phyloP scores from a whole-genome alignment of 2,888 invertebrate species.

The Hyposoter didymator region DNA sequence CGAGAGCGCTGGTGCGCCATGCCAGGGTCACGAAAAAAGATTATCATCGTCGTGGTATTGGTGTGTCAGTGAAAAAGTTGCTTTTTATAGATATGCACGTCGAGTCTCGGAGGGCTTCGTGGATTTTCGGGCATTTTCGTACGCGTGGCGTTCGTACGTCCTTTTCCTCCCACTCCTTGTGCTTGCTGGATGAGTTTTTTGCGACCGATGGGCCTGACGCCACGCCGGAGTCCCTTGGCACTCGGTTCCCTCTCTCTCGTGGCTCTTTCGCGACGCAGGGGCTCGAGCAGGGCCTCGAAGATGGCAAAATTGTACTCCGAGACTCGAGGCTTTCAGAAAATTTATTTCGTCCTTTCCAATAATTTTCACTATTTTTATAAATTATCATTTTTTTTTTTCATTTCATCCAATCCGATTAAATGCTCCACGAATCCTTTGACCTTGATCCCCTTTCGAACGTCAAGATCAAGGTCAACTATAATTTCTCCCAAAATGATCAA shows the following conservation, averaged over 20 bases:
- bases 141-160: conserved; percentile 81
- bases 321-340: not conserved
- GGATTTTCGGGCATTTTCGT: conserved; percentile 70
- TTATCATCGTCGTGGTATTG: conserved; percentile 77
- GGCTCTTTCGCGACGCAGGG: not conserved
- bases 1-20: conserved; percentile 70
- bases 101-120: conserved; percentile 73
- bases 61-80: conserved; percentile 3
- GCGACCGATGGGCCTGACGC: conserved; percentile 58
- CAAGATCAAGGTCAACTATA: not conserved
- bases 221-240: conserved; percentile 24
- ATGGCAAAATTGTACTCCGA: not conserved
- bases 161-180: conserved; percentile 51
- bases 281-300: not conserved
- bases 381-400: not conserved
- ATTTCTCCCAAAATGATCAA: not conserved
- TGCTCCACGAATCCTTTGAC: not conserved
- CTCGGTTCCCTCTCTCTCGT: not conserved
- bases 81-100: not conserved
- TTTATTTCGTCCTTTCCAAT: not conserved
- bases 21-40: conserved; percentile 77
- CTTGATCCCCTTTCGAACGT: not conserved
- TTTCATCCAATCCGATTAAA: not conserved
- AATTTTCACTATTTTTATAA: not conserved
- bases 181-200: conserved; percentile 28